Base-by-base conservation (phyloP, 2,113 vertebrate genomes). In the Sander lucioperca region DNA sequence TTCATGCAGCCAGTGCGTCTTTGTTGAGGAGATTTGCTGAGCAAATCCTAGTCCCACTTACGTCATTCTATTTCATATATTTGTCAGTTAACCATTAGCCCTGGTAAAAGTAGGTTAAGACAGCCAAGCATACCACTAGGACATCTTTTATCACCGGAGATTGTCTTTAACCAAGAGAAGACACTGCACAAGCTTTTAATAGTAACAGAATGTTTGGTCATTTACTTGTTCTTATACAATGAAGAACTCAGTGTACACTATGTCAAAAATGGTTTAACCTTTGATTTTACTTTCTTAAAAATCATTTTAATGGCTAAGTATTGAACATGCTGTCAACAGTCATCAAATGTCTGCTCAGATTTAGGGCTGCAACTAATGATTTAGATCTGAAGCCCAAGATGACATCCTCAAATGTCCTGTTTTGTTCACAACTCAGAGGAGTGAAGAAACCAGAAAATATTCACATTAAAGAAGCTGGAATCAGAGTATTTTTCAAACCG, bases 1-100 rank as follows among this genome's bases (percentile, higher is more conserved):
- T 85, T 90, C 81, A 80, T 72, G 78, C 83, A 76, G 79, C 63
- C 73, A 69, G 77, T 79, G 77, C 86, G 85, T 80, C 85, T 94
- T 89, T 94, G 87, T 92, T 85, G 88, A 91, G 67, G 79, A 91
- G 89, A 91, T 94, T 94, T 94, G 82, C 89, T 90, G 45, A 93
- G 90, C 89, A 94, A 94, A 94, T 92, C 92, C 90, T 9, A 74
- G 64, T 91, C 87, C 76, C 70, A 63, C 66, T 86, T 81, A 89
- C 79, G 45, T 92, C 88, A 92, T 65, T 65, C 78, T 74, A 15
- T 77, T 89, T 88, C 69, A 89, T 91, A 85, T 91, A 80, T 80
- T 18, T 85, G 73, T 88, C 67, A 74, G 89, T 90, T 88, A 90
- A 82, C 57, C 64, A 86, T 89, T 86, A 92, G 50, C 74, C 51